These are phyloP conservation scores for Perca fluviatilis DNA, from an alignment of 2,113 vertebrate genomes.

Conservation along the genomic window DNA sequence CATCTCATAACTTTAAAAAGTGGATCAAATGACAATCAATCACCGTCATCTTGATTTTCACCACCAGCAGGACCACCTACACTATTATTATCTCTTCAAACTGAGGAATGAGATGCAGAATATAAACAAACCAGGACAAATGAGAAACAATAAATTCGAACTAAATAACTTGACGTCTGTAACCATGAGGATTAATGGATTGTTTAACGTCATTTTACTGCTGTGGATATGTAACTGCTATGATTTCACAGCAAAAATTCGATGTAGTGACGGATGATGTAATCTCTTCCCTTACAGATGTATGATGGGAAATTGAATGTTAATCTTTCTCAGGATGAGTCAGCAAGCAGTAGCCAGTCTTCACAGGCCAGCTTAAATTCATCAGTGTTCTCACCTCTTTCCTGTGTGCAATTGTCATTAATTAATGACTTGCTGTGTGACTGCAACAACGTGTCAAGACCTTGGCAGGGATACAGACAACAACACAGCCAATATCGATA, in stretches of 20 bases:
- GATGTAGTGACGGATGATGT: slow-evolving; percentile 25
- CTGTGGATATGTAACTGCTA: slow-evolving; percentile 42
- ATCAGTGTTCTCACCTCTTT: slow-evolving; percentile 32
- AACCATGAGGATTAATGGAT: slow-evolving; percentile 48
- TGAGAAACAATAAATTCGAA: slow-evolving; percentile 33
- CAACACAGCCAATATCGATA: slow-evolving; percentile 70
- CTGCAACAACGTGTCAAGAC: slow-evolving; percentile 52
- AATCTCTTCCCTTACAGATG: slow-evolving; percentile 17
- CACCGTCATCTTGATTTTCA: not conserved
- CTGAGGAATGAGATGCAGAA: slow-evolving; percentile 20
- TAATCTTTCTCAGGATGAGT: slow-evolving; percentile 38
- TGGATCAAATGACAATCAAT: not conserved
- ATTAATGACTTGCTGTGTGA: slow-evolving; percentile 63
- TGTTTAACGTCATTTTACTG: slow-evolving; percentile 18
- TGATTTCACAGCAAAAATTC: slow-evolving; percentile 36
- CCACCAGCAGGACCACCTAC: not conserved
- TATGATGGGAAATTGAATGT: slow-evolving; percentile 36
- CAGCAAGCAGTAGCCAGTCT: slow-evolving; percentile 37
- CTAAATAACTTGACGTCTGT: slow-evolving; percentile 32
- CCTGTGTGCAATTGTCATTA: slow-evolving; percentile 49
- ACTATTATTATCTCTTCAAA: not conserved
- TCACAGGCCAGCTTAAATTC: slow-evolving; percentile 24
- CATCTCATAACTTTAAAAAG: not conserved
- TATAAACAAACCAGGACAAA: slow-evolving; percentile 33
- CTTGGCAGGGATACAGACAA: slow-evolving; percentile 63